Conservation (phyloP, 2,797 vertebrate species). For the Erithacus rubecula region DNA sequence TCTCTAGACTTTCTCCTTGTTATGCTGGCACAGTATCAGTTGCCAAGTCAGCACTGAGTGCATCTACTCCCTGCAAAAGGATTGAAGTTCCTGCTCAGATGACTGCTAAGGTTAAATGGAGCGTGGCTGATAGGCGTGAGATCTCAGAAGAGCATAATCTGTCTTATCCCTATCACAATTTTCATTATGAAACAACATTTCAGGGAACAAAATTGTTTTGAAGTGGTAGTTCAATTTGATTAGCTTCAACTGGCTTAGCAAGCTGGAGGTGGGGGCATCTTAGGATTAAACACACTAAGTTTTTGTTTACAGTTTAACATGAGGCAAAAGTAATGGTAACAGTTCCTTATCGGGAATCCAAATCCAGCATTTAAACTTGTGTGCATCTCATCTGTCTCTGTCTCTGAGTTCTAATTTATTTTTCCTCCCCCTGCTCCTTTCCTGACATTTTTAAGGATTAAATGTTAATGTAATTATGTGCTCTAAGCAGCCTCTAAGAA, state of each 20-base stretch:
- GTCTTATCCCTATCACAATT: not conserved
- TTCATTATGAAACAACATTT: not conserved
- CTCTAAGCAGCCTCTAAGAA: not conserved
- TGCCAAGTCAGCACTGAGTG: not conserved
- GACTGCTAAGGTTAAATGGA: not conserved
- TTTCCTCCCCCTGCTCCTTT: not conserved
- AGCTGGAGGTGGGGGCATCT: not conserved
- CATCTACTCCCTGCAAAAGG: not conserved
- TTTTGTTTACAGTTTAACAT: not conserved
- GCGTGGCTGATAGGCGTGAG: not conserved
- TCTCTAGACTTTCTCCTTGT: not conserved
- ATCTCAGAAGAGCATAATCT: not conserved
- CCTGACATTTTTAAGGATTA: constrained; percentile 49
- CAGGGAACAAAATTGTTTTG: not conserved
- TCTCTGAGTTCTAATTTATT: not conserved
- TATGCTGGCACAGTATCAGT: not conserved
- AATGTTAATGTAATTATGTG: constrained; percentile 41
- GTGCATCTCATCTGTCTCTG: not conserved
- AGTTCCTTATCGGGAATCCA: not conserved
- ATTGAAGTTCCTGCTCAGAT: not conserved
- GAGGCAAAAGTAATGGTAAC: not conserved
- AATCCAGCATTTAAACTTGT: not conserved
- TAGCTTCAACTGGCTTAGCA: not conserved
- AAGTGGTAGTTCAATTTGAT: not conserved
- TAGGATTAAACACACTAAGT: not conserved